Conservation (phyloP, 1,140 invertebrate species). For the Sycophila sp. region DNA sequence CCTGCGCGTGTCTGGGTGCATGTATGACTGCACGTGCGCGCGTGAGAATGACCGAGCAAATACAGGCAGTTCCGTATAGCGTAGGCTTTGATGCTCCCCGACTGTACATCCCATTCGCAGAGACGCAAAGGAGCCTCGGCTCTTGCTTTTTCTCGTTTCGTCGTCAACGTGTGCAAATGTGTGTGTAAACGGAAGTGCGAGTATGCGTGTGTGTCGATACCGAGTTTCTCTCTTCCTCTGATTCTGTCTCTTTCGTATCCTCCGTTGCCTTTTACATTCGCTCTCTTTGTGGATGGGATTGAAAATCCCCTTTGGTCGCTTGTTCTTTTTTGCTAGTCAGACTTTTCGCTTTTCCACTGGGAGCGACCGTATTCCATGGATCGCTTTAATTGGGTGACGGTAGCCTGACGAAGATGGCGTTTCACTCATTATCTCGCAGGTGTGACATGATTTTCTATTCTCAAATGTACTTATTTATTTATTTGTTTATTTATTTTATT, state of each 20-base stretch:
- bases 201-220: background rate
- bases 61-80: background rate
- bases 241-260: too few species aligned
- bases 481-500: too few species aligned
- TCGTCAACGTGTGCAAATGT: background rate
- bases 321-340: background rate
- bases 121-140: background rate
- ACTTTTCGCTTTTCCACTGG: background rate
- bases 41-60: constrained; percentile 1
- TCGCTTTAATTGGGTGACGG: background rate
- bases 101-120: background rate
- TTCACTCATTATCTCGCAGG: background rate
- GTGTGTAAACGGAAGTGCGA: background rate
- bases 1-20: background rate
- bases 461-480: too few species aligned
- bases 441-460: background rate
- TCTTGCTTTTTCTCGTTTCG: background rate
- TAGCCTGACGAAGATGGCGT: background rate
- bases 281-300: background rate
- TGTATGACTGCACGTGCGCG: background rate
- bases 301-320: background rate
- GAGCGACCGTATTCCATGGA: too few species aligned
- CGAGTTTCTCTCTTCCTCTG: too few species aligned
- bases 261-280: too few species aligned
- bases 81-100: background rate